Conservation (phyloP, 2,113 vertebrate genomes). For the Saguinus imperator region DNA sequence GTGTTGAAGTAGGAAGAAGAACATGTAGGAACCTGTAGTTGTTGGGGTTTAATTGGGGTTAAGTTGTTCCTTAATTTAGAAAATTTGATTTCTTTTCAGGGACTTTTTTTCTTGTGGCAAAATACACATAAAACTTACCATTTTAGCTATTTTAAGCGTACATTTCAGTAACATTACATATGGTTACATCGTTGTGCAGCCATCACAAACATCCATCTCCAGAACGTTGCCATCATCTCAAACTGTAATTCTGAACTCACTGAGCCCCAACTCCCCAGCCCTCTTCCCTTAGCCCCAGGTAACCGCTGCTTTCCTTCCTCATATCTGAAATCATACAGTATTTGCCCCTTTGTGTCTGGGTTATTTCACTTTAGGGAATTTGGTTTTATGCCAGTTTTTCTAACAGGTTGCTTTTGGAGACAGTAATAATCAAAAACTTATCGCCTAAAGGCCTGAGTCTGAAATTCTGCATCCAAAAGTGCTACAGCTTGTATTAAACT, state of each 20-base stretch:
- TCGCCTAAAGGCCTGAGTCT: background rate
- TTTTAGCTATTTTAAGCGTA: background rate
- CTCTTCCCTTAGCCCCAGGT: accelerated
- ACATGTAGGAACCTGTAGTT: background rate
- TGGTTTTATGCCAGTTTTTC: background rate
- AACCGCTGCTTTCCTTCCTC: background rate
- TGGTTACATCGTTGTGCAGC: background rate
- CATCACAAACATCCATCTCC: background rate
- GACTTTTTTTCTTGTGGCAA: background rate
- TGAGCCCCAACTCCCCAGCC: background rate
- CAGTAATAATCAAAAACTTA: background rate
- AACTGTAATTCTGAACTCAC: background rate
- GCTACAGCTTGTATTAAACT: background rate
- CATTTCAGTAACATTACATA: background rate
- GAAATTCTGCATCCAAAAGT: background rate
- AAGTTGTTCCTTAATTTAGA: background rate
- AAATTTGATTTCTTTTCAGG: background rate
- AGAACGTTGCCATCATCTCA: background rate
- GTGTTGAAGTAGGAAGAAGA: background rate
- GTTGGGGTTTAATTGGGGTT: background rate
- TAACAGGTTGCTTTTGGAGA: background rate
- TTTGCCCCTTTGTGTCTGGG: background rate
- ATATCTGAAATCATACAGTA: background rate
- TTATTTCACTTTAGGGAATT: background rate
- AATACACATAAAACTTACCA: background rate